phyloP scores from a whole-genome alignment of 2,113 vertebrate genomes.

The Xiphias gladius region DNA sequence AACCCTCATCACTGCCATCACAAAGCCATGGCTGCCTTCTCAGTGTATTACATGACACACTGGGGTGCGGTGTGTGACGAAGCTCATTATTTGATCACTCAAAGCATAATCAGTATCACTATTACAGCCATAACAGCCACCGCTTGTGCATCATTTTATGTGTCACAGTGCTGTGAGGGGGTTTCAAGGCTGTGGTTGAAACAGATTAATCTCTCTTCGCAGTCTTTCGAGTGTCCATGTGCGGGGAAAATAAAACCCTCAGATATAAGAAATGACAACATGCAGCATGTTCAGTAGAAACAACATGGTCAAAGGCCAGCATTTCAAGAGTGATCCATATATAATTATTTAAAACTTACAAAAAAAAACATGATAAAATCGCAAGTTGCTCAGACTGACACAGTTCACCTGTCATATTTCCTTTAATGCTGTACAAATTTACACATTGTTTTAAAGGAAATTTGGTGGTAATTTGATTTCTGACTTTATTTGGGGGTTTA shows the following conservation, averaged over 20 bases:
- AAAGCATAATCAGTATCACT: background rate
- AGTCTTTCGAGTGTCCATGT: background rate
- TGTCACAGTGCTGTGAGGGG: background rate
- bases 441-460: too few species aligned
- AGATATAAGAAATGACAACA: background rate
- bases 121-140: background rate
- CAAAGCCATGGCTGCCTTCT: background rate
- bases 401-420: background rate
- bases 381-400: background rate
- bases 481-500: too few species aligned
- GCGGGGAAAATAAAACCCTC: background rate
- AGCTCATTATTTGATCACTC: background rate
- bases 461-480: too few species aligned
- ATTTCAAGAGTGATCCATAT: background rate
- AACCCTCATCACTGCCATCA: slow-evolving; percentile 22
- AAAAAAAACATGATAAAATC: background rate
- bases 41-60: slow-evolving; percentile 13
- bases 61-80: background rate
- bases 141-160: background rate
- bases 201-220: too few species aligned
- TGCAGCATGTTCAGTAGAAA: background rate
- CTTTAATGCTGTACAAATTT: background rate
- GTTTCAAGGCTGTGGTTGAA: background rate
- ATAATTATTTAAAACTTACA: background rate
- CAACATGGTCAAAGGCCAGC: background rate